Percentiles rank a stretch among this genome's conserved stretches.
Conservation (phyloP, 2,797 vertebrate species). For the Saxicola maurus region DNA sequence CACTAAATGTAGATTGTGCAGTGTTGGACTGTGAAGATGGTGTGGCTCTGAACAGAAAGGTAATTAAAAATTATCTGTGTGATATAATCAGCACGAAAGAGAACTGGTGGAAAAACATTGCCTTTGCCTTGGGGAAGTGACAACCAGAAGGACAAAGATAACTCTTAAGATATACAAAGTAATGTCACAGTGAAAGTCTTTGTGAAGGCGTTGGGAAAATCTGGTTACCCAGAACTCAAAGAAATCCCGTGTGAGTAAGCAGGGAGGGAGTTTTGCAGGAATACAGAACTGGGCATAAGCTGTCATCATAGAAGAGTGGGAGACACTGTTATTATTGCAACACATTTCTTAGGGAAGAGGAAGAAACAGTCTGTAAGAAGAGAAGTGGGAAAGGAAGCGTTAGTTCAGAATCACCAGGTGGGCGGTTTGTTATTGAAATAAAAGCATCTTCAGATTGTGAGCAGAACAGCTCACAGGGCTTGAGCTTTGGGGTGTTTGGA, state of each 20-base stretch:
- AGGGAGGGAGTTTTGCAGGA: neutral
- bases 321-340: neutral
- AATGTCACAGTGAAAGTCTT: neutral
- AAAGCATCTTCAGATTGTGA: neutral
- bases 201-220: neutral
- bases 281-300: neutral
- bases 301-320: neutral
- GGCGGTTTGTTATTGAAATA: neutral
- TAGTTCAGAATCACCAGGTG: neutral
- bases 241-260: neutral
- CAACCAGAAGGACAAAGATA: neutral
- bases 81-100: neutral
- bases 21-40: constrained; percentile 98
- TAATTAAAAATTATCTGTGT: constrained; percentile 58
- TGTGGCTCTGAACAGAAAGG: constrained; percentile 93
- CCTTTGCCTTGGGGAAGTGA: neutral
- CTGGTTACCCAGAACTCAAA: neutral
- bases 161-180: neutral
- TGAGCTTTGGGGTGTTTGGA: neutral
- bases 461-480: neutral
- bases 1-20: constrained; percentile 88
- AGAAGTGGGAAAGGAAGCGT: neutral
- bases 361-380: neutral
- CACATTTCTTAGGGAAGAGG: neutral
- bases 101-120: neutral